Percentiles rank a stretch among this genome's conserved stretches.
phyloP scores from a whole-genome alignment of 2,888 invertebrate genomes.

The Danaus chrysippus region DNA sequence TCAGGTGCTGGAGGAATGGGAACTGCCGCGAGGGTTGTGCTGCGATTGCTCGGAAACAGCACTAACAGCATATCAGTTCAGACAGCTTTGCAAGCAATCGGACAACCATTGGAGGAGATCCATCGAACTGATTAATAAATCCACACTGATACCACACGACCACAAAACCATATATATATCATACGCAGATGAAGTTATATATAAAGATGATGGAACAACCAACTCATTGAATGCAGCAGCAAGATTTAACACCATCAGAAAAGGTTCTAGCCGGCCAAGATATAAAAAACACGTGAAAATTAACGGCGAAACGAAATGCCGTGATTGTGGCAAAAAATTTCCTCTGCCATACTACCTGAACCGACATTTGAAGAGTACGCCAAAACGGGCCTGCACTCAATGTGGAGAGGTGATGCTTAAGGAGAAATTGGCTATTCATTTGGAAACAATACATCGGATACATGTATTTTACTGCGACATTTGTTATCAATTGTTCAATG shows the following conservation, averaged over 20 bases:
- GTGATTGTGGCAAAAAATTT: constrained; percentile 52
- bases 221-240: constrained; percentile 34
- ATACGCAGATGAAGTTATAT: constrained; percentile 38
- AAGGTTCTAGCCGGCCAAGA: constrained; percentile 3
- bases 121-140: constrained; percentile 36
- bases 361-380: constrained; percentile 49
- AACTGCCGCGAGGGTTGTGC: constrained; percentile 57
- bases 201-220: constrained; percentile 38
- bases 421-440: constrained; percentile 46
- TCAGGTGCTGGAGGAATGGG: constrained; percentile 60
- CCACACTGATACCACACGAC: constrained; percentile 35
- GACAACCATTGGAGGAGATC: constrained; percentile 48
- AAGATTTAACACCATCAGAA: constrained; percentile 34
- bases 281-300: constrained; percentile 15
- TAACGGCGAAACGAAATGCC: constrained; percentile 36
- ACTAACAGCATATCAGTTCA: constrained; percentile 48
- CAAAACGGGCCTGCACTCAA: constrained; percentile 45
- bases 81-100: constrained; percentile 48
- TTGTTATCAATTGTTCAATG: constrained; percentile 50
- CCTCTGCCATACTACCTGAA: constrained; percentile 43
- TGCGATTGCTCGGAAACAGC: constrained; percentile 48
- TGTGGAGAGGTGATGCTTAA: constrained; percentile 48
- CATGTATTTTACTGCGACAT: constrained; percentile 39
- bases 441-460: constrained; percentile 40
- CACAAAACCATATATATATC: constrained; percentile 50